Percentiles rank a stretch among this genome's conserved stretches.
Conservation (phyloP, 2,888 invertebrate species). For the Holacanthella duospinosa region DNA sequence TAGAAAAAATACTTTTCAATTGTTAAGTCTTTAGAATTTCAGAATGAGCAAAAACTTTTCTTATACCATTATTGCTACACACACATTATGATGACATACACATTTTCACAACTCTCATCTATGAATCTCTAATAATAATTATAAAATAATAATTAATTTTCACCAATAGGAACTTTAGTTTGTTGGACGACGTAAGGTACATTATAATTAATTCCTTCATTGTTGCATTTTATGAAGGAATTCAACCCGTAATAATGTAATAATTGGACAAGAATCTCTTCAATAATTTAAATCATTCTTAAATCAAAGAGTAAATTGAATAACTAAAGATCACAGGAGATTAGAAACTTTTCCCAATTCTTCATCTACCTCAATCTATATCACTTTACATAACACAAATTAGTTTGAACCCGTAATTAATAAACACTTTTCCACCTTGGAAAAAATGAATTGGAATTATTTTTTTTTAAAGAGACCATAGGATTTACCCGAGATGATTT, state of each 20-base stretch:
- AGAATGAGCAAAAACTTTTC: constrained; percentile 1
- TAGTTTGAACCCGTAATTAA: too few species aligned
- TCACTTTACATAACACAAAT: not conserved
- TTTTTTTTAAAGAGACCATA: too few species aligned
- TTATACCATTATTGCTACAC: not conserved
- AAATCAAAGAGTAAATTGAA: not conserved
- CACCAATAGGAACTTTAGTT: constrained; percentile 3
- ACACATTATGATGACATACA: not conserved
- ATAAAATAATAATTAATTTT: too few species aligned
- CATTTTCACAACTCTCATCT: not conserved
- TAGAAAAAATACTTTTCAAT: not conserved
- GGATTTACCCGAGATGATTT: not conserved
- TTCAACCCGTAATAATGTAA: not conserved
- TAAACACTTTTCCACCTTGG: not conserved
- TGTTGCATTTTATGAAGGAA: not conserved
- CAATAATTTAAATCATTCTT: too few species aligned
- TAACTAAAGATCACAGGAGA: constrained; percentile 1
- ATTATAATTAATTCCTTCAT: not conserved
- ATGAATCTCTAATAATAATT: not conserved
- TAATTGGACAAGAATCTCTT: not conserved
- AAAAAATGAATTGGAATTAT: too few species aligned
- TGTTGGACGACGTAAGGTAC: constrained; percentile 1
- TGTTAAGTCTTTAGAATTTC: not conserved
- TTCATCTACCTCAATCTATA: not conserved
- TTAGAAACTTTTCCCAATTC: not conserved